Evolutionary conservation across 2,113 vertebrate genomes (phyloP), one percentile per base, ranked within the genome.

Genomic region (Callocephalon fimbriatum): DNA sequence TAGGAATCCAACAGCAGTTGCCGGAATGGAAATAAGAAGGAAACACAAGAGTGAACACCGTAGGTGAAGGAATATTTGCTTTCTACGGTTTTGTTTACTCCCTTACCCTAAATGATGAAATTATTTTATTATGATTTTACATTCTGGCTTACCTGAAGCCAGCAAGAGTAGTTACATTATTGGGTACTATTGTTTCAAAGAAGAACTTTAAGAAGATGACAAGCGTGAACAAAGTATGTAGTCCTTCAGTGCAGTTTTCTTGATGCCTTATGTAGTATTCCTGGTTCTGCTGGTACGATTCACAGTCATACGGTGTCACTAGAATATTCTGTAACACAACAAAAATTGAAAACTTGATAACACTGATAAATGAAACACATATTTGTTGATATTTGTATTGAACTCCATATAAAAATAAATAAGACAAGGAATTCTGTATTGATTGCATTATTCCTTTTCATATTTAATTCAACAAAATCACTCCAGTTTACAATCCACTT

Each of bases 391-490:
- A 90, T 90, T 90, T 86, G 62, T 90, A 86, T 86, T 92, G 95
- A 95, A 90, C 53, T 90, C 48, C 58, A 48, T 86, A 90, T 44
- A 86, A 92, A 95, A 95, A 95, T 93, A 92, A 89, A 50, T 84
- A 91, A 93, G 74, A 87, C 58, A 79, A 88, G 23, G 37, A 95
- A 89, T 88, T 95, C 88, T 95, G 88, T 92, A 90, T 42, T 84
- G 86, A 94, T 86, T 89, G 61, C 79, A 75, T 86, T 96, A 94
- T 95, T 95, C 94, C 42, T 95, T 95, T 97, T 97, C 95, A 96
- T 96, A 96, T 97, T 97, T 97, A 95, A 96, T 97, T 96, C 91
- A 97, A 97, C 88, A 97, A 93, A 95, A 58, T 86, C 68, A 20
- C 68, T 83, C 75, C 84, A 79, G n/a, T 95, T 77, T 91, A 84